These are phyloP conservation scores for Oenanthe oenanthe DNA, from an alignment of 2,113 vertebrate genomes.

Conservation along the genomic window DNA sequence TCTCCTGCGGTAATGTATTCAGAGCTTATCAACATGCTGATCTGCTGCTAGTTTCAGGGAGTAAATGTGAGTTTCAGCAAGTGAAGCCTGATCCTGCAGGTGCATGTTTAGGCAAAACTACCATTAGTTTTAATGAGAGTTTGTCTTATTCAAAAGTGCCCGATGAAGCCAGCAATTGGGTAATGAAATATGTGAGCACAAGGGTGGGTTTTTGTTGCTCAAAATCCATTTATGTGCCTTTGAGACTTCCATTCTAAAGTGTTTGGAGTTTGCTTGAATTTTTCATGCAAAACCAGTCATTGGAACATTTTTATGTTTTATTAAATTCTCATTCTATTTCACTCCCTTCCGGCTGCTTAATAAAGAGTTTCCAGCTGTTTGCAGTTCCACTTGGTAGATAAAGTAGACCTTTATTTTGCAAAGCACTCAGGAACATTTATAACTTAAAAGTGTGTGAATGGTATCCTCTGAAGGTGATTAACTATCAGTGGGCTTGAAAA, in stretches of 20 bases:
- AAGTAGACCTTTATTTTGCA: background rate
- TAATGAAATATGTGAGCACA: background rate
- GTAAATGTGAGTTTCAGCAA: conserved; percentile 62
- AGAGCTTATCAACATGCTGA: conserved; percentile 61
- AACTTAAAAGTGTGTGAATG: background rate
- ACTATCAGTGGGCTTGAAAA: background rate
- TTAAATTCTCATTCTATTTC: conserved; percentile 55
- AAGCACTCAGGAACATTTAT: background rate
- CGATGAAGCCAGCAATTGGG: conserved; percentile 11
- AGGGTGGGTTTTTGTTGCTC: conserved; percentile 40
- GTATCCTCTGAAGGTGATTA: background rate
- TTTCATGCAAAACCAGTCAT: background rate
- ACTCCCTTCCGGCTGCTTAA: conserved; percentile 29
- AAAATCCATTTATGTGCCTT: background rate
- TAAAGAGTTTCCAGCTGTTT: conserved; percentile 43
- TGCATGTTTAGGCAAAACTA: conserved; percentile 64
- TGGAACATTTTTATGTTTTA: conserved; percentile 15
- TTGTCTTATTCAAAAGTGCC: conserved; percentile 40
- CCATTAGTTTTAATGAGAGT: conserved; percentile 55
- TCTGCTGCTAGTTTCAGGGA: conserved; percentile 62
- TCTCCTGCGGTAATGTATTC: conserved; percentile 40
- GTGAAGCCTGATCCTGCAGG: conserved; percentile 57
- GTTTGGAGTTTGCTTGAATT: background rate
- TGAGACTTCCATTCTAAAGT: background rate
- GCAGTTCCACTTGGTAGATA: background rate